Conservation (phyloP, 64 coral and sea anemone genomes). For the Porites australiensis region DNA sequence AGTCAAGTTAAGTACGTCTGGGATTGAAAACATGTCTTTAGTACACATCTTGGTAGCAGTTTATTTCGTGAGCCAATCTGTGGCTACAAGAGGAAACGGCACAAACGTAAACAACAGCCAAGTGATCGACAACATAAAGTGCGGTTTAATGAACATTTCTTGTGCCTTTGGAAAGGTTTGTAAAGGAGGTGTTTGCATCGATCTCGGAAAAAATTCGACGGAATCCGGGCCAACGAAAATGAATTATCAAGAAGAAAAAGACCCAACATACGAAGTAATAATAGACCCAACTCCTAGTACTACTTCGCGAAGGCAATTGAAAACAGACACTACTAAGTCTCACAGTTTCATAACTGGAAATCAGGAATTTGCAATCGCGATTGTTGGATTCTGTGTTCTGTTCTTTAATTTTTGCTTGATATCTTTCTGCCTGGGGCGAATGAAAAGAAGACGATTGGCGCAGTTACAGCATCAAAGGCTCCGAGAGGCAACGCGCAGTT, state of each 20-base stretch:
- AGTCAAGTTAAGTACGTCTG: background rate
- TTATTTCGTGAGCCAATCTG: background rate
- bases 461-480: background rate
- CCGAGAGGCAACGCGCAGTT: conserved; percentile 2
- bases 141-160: background rate
- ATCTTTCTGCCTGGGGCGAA: conserved; percentile 21
- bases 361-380: conserved; percentile 7
- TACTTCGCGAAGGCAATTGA: background rate
- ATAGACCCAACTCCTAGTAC: too few species aligned
- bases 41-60: background rate
- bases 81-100: background rate
- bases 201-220: background rate
- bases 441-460: conserved; percentile 6
- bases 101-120: background rate
- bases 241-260: background rate
- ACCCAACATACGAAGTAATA: background rate
- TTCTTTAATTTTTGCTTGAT: conserved; percentile 41
- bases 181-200: conserved; percentile 10
- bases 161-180: conserved; percentile 18
- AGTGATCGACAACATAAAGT: background rate
- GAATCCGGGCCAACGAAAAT: background rate
- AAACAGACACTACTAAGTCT: background rate
- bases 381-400: conserved; percentile 38
- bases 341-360: conserved; percentile 31
- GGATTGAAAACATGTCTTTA: background rate